phyloP scores from a whole-genome alignment of 2,113 vertebrate genomes.

The Tychaedon coryphoeus region DNA sequence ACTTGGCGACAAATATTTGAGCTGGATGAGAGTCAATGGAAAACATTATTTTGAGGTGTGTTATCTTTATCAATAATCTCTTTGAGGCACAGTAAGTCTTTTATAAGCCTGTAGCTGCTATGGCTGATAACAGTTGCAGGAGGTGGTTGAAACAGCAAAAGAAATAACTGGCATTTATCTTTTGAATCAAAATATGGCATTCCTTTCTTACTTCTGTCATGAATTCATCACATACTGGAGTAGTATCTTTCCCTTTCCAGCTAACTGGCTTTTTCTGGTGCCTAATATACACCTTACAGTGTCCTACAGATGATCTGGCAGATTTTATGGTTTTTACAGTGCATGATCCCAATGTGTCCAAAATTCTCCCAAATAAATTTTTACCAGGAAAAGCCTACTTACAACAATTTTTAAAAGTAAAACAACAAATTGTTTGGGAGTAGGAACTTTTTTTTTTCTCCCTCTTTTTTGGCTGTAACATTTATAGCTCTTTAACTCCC shows the following conservation, averaged over 20 bases:
- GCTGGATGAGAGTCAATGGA: not conserved
- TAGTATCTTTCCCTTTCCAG: not conserved
- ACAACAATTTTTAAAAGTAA: not conserved
- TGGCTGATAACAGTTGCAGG: not conserved
- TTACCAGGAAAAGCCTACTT: not conserved
- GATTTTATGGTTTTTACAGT: not conserved
- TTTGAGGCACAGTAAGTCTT: not conserved
- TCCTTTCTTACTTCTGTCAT: not conserved
- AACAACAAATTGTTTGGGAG: not conserved
- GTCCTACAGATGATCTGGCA: not conserved
- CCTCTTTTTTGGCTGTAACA: not conserved
- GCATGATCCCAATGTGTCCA: not conserved
- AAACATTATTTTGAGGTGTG: not conserved
- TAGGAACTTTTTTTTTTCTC: not conserved
- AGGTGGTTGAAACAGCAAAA: not conserved
- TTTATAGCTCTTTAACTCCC: not conserved
- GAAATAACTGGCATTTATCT: not conserved
- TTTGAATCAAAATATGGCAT: not conserved
- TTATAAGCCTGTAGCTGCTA: not conserved
- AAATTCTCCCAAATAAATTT: not conserved
- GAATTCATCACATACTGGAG: not conserved
- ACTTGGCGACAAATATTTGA: conserved; percentile 12
- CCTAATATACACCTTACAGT: not conserved
- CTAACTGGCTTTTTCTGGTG: not conserved
- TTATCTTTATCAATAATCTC: not conserved